Conservation (phyloP, 2,797 vertebrate genomes). For the Sciurus carolinensis region DNA sequence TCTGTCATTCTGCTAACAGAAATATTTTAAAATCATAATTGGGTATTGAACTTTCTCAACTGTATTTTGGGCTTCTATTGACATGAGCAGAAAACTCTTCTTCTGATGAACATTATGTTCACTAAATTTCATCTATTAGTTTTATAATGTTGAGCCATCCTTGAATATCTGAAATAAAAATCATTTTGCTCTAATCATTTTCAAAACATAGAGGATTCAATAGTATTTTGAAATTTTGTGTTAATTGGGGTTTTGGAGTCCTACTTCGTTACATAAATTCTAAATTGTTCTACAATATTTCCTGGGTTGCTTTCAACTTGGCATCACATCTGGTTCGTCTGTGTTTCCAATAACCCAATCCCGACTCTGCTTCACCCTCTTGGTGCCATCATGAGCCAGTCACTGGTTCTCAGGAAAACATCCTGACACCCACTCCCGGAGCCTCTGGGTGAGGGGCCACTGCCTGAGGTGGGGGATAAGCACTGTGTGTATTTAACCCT, state of each 20-base stretch:
- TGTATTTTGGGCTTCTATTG: neutral
- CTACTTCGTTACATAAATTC: neutral
- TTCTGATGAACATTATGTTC: neutral
- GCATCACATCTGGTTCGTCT: neutral
- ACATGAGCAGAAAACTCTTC: neutral
- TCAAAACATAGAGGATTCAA: neutral
- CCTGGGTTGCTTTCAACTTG: neutral
- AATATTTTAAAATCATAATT: neutral
- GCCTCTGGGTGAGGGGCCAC: neutral
- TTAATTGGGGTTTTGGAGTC: neutral
- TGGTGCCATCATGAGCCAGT: neutral
- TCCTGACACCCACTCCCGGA: neutral
- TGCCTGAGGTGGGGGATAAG: neutral
- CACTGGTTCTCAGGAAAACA: neutral
- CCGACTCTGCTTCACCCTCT: neutral
- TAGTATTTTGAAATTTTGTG: neutral
- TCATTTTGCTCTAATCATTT: neutral
- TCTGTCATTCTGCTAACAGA: neutral
- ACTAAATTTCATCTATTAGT: neutral
- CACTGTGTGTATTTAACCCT: neutral
- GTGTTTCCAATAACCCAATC: neutral
- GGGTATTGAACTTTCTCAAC: neutral
- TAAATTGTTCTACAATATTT: neutral
- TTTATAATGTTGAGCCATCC: neutral
- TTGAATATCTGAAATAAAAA: slow-evolving; percentile 39